Percentiles rank a stretch among this genome's conserved stretches.
phyloP scores from a whole-genome alignment of 2,888 invertebrate species.

The Amphipoea lucens region DNA sequence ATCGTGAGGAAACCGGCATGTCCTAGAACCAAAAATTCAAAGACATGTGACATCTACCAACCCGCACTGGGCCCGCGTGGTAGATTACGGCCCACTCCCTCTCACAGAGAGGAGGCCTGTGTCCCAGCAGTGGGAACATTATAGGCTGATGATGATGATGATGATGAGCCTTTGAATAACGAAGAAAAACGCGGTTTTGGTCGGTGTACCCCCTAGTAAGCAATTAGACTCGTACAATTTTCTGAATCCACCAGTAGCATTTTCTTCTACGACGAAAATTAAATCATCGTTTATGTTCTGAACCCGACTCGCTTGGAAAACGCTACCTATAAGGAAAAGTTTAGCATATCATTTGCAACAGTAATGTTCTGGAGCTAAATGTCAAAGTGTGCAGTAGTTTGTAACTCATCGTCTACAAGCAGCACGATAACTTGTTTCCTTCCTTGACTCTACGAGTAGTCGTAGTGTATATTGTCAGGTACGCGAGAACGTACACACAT shows the following conservation, averaged over 20 bases:
- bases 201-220: too few relatives aligned
- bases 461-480: not conserved
- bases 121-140: too few relatives aligned
- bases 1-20: too few relatives aligned
- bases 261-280: not conserved
- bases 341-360: slow-evolving; percentile 39
- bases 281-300: not conserved
- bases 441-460: not conserved
- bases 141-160: too few relatives aligned
- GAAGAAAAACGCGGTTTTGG: too few relatives aligned
- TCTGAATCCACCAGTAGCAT: not conserved
- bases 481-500: not conserved
- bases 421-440: slow-evolving; percentile 20
- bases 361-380: slow-evolving; percentile 31
- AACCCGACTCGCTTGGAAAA: slow-evolving; percentile 21
- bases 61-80: too few relatives aligned
- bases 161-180: too few relatives aligned
- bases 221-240: not conserved
- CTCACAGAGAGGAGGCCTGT: too few relatives aligned
- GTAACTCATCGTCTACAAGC: slow-evolving; percentile 29
- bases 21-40: too few relatives aligned
- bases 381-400: slow-evolving; percentile 33
- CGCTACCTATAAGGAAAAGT: slow-evolving; percentile 9
- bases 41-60: too few relatives aligned
- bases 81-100: too few relatives aligned